Conservation (phyloP, 2,888 invertebrate genomes). For the Lasioglossum zephyrum region DNA sequence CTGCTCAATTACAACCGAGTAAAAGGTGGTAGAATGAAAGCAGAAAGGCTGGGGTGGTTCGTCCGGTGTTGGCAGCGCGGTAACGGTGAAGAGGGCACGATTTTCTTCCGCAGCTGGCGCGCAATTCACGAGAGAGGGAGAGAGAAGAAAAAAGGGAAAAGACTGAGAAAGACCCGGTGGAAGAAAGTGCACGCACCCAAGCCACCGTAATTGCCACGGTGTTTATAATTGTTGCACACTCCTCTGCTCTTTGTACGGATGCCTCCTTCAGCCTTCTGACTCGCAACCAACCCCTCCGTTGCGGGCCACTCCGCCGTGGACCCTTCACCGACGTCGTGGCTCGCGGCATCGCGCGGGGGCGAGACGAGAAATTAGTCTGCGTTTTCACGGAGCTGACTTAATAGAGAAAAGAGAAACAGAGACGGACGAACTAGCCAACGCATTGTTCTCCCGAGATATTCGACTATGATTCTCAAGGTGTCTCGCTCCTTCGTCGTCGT, state of each 20-base stretch:
- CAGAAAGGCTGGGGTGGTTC: slow-evolving; percentile 36
- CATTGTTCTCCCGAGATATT: slow-evolving; percentile 60
- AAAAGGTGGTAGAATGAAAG: slow-evolving; percentile 64
- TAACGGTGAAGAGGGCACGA: slow-evolving; percentile 61
- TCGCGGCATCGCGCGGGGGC: slow-evolving; percentile 39
- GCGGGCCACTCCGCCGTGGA: slow-evolving; percentile 65
- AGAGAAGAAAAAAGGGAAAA: slow-evolving; percentile 20
- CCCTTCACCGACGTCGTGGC: slow-evolving; percentile 54
- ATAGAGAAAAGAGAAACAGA: slow-evolving; percentile 37
- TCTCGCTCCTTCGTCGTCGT: slow-evolving; percentile 36
- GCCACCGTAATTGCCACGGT: slow-evolving; percentile 76
- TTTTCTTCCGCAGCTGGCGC: slow-evolving; percentile 56
- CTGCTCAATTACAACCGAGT: slow-evolving; percentile 66
- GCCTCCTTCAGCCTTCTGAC: slow-evolving; percentile 57
- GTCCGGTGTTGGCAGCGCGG: slow-evolving; percentile 42
- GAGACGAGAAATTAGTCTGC: slow-evolving; percentile 75
- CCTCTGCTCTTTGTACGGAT: slow-evolving; percentile 62
- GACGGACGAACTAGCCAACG: slow-evolving; percentile 48
- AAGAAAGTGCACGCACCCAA: slow-evolving; percentile 68
- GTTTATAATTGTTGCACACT: slow-evolving; percentile 79
- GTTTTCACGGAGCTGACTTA: slow-evolving; percentile 59
- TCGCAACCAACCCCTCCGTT: slow-evolving; percentile 48
- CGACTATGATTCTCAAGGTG: slow-evolving; percentile 55
- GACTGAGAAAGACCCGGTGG: slow-evolving; percentile 43
- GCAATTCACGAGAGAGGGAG: slow-evolving; percentile 44